phyloP scores from a whole-genome alignment of 2,888 invertebrate species.

The Cephus nigrinus region DNA sequence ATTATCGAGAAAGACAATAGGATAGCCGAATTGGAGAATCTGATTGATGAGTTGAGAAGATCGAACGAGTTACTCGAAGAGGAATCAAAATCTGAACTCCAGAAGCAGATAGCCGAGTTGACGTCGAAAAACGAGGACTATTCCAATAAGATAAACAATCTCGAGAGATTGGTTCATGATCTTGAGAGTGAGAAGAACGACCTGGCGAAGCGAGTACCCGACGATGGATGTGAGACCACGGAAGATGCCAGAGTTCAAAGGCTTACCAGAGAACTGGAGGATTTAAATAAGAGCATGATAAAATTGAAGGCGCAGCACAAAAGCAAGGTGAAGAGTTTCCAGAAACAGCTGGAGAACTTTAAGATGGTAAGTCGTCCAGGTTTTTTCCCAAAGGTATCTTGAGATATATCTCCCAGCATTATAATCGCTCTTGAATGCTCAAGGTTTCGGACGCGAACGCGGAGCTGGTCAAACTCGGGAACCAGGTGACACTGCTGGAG shows the following conservation, averaged over 20 bases:
- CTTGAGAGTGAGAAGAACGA: constrained; percentile 49
- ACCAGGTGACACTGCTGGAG: constrained; percentile 85
- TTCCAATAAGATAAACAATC: constrained; percentile 43
- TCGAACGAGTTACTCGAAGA: constrained; percentile 54
- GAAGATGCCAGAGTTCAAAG: constrained; percentile 64
- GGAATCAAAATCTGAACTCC: constrained; percentile 51
- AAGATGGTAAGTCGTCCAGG: constrained; percentile 54
- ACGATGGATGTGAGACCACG: constrained; percentile 36
- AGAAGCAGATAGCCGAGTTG: constrained; percentile 48
- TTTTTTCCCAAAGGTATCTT: too few species aligned
- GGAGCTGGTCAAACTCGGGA: constrained; percentile 76
- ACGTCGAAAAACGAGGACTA: constrained; percentile 51
- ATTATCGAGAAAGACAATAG: constrained; percentile 58
- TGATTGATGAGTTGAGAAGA: constrained; percentile 58
- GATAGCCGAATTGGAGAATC: constrained; percentile 66
- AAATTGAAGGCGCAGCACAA: constrained; percentile 80
- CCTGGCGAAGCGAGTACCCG: constrained; percentile 33
- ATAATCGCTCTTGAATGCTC: constrained; percentile 38
- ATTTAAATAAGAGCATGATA: constrained; percentile 80
- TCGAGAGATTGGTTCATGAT: constrained; percentile 50
- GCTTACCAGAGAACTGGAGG: constrained; percentile 78
- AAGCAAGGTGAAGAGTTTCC: constrained; percentile 79
- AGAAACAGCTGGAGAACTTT: constrained; percentile 72
- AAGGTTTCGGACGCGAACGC: constrained; percentile 77
- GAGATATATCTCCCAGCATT: not conserved